Evolutionary conservation across 2,888 invertebrate species (phyloP).

Genomic region (Torymus tubicola): DNA sequence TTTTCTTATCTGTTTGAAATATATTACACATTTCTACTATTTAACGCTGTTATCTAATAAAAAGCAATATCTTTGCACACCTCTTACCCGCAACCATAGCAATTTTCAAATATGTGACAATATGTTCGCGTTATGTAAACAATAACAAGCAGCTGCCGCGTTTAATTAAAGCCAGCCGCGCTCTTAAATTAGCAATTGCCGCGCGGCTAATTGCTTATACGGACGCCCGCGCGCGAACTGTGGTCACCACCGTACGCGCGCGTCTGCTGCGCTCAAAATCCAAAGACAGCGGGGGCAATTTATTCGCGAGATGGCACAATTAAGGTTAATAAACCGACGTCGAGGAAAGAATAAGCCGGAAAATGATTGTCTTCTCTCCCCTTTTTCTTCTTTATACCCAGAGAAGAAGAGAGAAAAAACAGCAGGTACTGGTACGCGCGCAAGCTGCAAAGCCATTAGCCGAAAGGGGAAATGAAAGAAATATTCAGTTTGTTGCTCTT

Average conservation of each 20-base stretch:
- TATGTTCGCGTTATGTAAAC: neutral
- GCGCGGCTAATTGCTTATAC: constrained; percentile 33
- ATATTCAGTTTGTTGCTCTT: constrained; percentile 17
- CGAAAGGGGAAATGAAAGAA: constrained; percentile 2
- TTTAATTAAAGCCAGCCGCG: constrained; percentile 26
- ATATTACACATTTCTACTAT: no score
- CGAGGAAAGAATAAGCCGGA: constrained; percentile 43
- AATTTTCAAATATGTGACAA: neutral
- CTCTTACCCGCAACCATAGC: no score
- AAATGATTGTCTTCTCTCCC: constrained; percentile 31
- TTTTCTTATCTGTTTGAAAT: no score
- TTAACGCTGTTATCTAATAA: no score
- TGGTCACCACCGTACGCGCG: constrained; percentile 20
- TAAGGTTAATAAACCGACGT: constrained; percentile 42
- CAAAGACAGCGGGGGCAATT: constrained; percentile 32
- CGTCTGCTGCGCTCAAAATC: constrained; percentile 29
- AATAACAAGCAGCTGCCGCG: constrained; percentile 4
- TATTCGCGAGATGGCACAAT: constrained; percentile 42
- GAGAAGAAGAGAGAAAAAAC: neutral
- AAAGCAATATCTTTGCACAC: no score
- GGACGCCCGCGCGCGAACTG: constrained; percentile 9
- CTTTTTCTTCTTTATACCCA: no score
- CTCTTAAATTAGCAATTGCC: constrained; percentile 56
- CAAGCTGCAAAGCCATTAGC: no score
- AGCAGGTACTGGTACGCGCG: no score